phyloP scores from a whole-genome alignment of 2,113 vertebrate species.

The Oreotragus oreotragus region DNA sequence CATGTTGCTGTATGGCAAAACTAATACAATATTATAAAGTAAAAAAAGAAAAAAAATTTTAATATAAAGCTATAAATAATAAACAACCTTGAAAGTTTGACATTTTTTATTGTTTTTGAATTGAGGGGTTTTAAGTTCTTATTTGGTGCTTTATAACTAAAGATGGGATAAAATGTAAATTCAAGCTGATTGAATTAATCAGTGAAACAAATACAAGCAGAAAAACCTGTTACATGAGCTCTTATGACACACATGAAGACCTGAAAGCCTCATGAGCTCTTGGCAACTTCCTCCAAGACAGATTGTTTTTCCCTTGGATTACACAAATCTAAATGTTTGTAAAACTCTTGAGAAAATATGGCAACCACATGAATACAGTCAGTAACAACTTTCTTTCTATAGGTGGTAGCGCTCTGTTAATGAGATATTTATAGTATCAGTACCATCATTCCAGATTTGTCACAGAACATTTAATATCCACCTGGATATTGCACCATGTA shows the following conservation, averaged over 20 bases:
- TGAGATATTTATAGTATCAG: constrained; percentile 74
- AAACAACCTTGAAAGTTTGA: not conserved
- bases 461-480: constrained; percentile 77
- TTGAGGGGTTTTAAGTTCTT: not conserved
- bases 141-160: constrained; percentile 23
- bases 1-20: too few species aligned
- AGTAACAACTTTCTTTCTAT: constrained; percentile 66
- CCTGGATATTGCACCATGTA: constrained; percentile 80
- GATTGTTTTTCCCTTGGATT: constrained; percentile 55
- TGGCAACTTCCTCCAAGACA: not conserved
- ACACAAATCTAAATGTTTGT: constrained; percentile 62
- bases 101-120: not conserved
- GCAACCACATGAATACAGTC: constrained; percentile 69
- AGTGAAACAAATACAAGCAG: constrained; percentile 37
- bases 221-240: not conserved
- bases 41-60: not conserved
- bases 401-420: constrained; percentile 68
- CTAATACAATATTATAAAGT: too few species aligned
- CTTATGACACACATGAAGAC: constrained; percentile 9
- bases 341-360: constrained; percentile 68
- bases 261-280: not conserved
- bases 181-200: constrained; percentile 14
- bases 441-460: constrained; percentile 75
- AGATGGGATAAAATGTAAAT: not conserved
- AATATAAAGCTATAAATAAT: too few species aligned